Evolutionary conservation across 2,888 invertebrate genomes (phyloP).

Genomic region (Melinaea marsaeus): DNA sequence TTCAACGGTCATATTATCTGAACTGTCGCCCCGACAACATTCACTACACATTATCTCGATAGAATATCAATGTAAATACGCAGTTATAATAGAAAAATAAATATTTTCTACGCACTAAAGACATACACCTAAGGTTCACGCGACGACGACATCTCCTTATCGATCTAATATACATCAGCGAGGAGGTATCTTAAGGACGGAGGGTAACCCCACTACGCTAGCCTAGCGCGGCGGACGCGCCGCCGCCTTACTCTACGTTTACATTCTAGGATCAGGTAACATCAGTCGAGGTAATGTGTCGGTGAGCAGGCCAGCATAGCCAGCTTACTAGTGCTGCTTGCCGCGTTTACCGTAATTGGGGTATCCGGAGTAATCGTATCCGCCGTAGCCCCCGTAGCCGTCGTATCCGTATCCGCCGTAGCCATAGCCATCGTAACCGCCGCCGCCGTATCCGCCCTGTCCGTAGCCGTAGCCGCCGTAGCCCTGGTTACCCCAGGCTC

Average conservation of each 20-base stretch:
- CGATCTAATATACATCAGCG: constrained; percentile 54
- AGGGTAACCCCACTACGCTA: constrained; percentile 66
- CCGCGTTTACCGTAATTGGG: constrained; percentile 87
- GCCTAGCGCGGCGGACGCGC: constrained; percentile 38
- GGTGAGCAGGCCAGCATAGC: constrained; percentile 67
- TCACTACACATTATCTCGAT: constrained; percentile 78
- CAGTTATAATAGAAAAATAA: constrained; percentile 73
- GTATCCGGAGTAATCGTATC: constrained; percentile 89
- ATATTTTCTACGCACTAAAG: constrained; percentile 77
- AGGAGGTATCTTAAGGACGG: constrained; percentile 74
- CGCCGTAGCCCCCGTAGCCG: constrained; percentile 87
- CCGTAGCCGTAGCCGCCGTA: constrained; percentile 84
- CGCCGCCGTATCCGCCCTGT: constrained; percentile 83
- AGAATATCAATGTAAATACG: constrained; percentile 71
- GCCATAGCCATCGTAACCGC: constrained; percentile 86
- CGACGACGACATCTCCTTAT: constrained; percentile 70
- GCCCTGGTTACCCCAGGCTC: constrained; percentile 82
- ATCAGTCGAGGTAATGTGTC: constrained; percentile 78
- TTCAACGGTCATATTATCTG: constrained; percentile 44
- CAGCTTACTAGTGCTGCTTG: constrained; percentile 72
- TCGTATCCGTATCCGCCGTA: constrained; percentile 86
- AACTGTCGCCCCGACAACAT: constrained; percentile 73
- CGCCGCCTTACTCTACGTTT: constrained; percentile 67
- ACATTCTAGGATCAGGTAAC: constrained; percentile 76
- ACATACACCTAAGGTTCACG: constrained; percentile 75